Conservation (phyloP, 64 coral and sea anemone genomes). For the Trachythela sp. region DNA sequence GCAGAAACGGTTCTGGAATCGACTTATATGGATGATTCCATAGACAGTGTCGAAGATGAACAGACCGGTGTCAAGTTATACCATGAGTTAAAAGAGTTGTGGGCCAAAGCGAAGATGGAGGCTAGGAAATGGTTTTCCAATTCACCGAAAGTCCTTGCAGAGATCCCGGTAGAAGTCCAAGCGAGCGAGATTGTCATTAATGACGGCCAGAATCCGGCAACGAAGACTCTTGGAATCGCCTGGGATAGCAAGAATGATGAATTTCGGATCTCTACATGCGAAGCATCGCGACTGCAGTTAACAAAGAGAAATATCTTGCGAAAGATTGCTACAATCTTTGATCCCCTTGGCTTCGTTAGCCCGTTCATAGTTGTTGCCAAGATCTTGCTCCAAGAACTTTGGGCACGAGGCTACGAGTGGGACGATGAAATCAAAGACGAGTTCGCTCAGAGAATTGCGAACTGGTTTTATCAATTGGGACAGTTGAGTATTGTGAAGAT, state of each 20-base stretch:
- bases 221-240: constrained; percentile 41
- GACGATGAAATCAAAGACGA: constrained; percentile 40
- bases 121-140: constrained; percentile 63
- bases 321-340: constrained; percentile 32
- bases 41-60: constrained; percentile 36
- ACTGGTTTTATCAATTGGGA: constrained; percentile 32
- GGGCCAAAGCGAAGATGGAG: constrained; percentile 35
- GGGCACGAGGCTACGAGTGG: constrained; percentile 29
- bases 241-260: constrained; percentile 41
- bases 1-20: constrained; percentile 45
- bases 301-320: constrained; percentile 49
- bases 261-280: not conserved
- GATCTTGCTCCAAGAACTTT: not conserved
- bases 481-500: constrained; percentile 20
- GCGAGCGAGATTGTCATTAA: constrained; percentile 46
- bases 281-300: not conserved
- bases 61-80: constrained; percentile 40
- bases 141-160: constrained; percentile 33
- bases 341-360: not conserved
- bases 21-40: constrained; percentile 59
- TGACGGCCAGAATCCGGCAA: constrained; percentile 6
- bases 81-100: constrained; percentile 22
- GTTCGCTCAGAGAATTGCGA: constrained; percentile 1
- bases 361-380: constrained; percentile 4
- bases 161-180: constrained; percentile 39